Evolutionary conservation across 2,113 vertebrate genomes (phyloP), one percentile per base, ranked within the genome.

Genomic region (Romanogobio albipinnatus): DNA sequence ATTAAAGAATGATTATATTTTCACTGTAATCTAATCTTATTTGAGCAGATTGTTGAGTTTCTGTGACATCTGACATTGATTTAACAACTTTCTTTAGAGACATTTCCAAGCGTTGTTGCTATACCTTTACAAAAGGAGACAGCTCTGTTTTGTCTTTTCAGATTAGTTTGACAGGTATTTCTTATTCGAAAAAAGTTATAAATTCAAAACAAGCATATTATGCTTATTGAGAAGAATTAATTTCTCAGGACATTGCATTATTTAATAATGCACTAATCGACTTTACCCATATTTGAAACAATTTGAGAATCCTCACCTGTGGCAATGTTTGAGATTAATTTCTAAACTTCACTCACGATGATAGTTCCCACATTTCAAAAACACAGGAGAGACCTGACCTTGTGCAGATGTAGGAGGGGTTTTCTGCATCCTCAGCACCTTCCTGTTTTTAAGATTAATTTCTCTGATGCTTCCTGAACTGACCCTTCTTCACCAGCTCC

Each of bases 381-480:
- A 84, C 17, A 79, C n/a, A 14, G 56, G 61, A 71, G 53, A 86
- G 79, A 83, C 84, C 59, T 61, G 56, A 51, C 22, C 5, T 83
- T 76, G 84, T 71, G 29, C 53, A 86, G 84, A 86, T 86, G 86
- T 81, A 64, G 15, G 9, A 71, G 49, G 74, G 61, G 56, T 83
- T 87, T 82, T 89, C 82, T 91, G 87, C 88, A 87, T 92, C 86
- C 90, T 92, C 87, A 39, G 85, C 82, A 39, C 89, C 89, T 93
- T 92, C 90, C 91, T 91, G 89, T 93, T 92, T 93, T 89, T 10
- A 71, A 56, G 88, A 89, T 93, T 87, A 0, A 91, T 91, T 91
- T 90, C 76, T 91, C 86, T 86, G 24, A 53, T 84, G 84, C 89
- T 86, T 84, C 90, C 91, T 91, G 90, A 87, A 78, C 70, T 58